Evolutionary conservation across 2,888 invertebrate species (phyloP).

Genomic region (Agonum fuliginosum): DNA sequence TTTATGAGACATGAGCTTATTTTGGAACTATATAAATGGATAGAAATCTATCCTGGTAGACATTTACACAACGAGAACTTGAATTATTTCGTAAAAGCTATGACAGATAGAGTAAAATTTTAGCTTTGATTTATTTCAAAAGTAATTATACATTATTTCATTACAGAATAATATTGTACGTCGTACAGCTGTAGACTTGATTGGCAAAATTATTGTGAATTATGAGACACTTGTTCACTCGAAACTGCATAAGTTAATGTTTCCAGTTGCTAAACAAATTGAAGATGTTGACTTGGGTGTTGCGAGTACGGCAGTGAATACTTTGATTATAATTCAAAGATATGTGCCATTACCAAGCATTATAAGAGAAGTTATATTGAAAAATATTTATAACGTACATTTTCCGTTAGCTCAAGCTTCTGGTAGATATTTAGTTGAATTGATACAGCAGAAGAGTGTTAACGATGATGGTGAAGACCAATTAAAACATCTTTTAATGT

Average conservation of each 20-base stretch:
- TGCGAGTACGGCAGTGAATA: neutral
- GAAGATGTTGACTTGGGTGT: neutral
- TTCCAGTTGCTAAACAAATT: neutral
- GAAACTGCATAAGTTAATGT: neutral
- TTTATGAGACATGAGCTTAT: constrained; percentile 26
- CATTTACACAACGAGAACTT: constrained; percentile 10
- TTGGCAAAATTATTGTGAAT: constrained; percentile 1
- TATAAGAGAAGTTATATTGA: neutral
- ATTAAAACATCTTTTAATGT: neutral
- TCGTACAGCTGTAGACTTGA: neutral
- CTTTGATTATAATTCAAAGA: neutral
- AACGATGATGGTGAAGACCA: neutral
- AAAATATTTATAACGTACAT: neutral
- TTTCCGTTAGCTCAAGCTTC: neutral
- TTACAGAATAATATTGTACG: constrained; percentile 1
- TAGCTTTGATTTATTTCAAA: too few species aligned
- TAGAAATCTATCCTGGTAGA: constrained; percentile 16
- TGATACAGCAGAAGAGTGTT: neutral
- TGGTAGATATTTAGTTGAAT: constrained; percentile 5
- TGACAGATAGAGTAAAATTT: constrained; percentile 2
- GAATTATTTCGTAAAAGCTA: neutral
- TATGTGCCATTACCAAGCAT: too few species aligned
- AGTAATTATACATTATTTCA: neutral
- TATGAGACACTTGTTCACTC: neutral
- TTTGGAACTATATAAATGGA: constrained; percentile 15